Conservation (phyloP, 2,797 vertebrate species). For the Sebastes trivittatus region DNA sequence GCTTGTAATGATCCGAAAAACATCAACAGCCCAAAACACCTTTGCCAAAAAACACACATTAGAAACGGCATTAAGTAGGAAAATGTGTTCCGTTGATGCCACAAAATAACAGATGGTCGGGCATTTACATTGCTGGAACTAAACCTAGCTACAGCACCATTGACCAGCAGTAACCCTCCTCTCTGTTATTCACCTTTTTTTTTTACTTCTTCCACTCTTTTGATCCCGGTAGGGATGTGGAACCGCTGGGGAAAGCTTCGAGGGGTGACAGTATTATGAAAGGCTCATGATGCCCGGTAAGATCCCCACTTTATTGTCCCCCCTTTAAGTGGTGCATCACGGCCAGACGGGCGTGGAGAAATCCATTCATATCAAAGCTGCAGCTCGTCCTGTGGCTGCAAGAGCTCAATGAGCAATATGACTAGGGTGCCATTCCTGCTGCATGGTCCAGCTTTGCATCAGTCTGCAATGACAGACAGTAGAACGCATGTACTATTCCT, state of each 20-base stretch:
- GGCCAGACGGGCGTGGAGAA: constrained; percentile 21
- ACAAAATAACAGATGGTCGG: constrained; percentile 39
- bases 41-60: constrained; percentile 18
- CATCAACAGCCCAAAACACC: constrained; percentile 1
- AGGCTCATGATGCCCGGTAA: constrained; percentile 35
- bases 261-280: constrained; percentile 34
- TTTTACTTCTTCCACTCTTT: neutral
- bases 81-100: constrained; percentile 13
- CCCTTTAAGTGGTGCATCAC: constrained; percentile 32
- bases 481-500: neutral
- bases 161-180: neutral
- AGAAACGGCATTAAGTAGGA: neutral
- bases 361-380: constrained; percentile 49
- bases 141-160: neutral
- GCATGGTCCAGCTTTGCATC: neutral
- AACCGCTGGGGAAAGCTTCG: neutral
- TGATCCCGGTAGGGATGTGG: neutral
- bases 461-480: neutral
- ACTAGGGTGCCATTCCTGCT: neutral
- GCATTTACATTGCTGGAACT: constrained; percentile 4
- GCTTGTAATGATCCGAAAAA: constrained; percentile 36
- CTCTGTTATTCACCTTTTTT: neutral
- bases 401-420: neutral
- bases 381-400: constrained; percentile 17
- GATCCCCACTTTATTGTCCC: constrained; percentile 28